Conservation (phyloP, 2,797 vertebrate genomes). For the Pachyuromys duprasi region DNA sequence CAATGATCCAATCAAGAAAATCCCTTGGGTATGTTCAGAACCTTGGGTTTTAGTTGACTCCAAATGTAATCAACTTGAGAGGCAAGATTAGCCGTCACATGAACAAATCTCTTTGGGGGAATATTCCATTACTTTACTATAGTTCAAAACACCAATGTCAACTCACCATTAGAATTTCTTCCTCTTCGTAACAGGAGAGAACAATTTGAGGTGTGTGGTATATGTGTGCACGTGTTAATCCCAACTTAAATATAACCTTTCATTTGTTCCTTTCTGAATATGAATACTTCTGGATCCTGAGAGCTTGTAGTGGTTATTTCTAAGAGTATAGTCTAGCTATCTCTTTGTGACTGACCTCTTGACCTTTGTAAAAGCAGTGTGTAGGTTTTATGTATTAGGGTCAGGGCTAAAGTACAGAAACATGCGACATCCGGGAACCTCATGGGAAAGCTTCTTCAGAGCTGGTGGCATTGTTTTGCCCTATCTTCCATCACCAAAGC, state of each 20-base stretch:
- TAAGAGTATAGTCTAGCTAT: neutral
- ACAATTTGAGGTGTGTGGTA: neutral
- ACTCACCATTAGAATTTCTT: neutral
- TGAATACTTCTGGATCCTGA: neutral
- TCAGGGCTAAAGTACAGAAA: neutral
- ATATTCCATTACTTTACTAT: neutral
- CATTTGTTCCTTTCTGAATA: neutral
- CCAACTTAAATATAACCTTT: neutral
- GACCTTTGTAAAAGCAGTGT: neutral
- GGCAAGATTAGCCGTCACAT: neutral
- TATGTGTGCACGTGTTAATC: neutral
- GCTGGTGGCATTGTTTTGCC: neutral
- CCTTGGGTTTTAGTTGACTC: neutral
- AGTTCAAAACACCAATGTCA: slow-evolving; percentile 10
- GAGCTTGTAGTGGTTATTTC: neutral
- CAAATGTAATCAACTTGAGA: neutral
- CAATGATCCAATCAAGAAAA: neutral
- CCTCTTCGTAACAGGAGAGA: neutral
- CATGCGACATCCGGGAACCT: neutral
- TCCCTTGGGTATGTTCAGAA: neutral
- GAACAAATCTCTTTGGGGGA: neutral
- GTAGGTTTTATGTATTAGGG: neutral
- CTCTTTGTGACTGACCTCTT: neutral
- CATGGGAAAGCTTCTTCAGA: neutral
- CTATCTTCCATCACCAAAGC: neutral